Base-by-base conservation (phyloP, 2,888 invertebrate species). In the Epiblema foenella region DNA sequence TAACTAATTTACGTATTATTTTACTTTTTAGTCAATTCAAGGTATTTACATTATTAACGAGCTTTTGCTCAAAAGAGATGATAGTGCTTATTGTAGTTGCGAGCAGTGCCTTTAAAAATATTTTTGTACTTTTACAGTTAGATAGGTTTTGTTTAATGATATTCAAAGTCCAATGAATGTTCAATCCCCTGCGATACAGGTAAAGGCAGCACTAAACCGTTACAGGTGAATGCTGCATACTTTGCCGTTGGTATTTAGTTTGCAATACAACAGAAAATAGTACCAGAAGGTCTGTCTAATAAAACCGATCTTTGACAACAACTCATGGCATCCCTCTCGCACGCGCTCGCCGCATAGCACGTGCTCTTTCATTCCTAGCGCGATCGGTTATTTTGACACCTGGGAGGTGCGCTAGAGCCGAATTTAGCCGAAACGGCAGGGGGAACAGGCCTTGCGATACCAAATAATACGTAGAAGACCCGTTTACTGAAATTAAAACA, bases 21-120 rank as follows among this genome's bases (percentile, higher is more conserved):
- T 12, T 18, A 24, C 24, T 10, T 60, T 24, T 60, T 46, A 2
- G 42, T 42, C 18, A 24, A 42, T 60, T 10, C 24, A 17, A 46
- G 24, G n/a, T 29, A 24, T 60, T 59, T 24, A 46, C 46, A 60
- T 11, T 60, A n/a, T n/a, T 29, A 20, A 60, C 24, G 20, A 10
- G 42, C 59, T 15, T 59, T 59, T 59, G 20, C 42, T 42, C 42
- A 46, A 60, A n/a, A 20, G 0, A 10, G 18, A 39, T 42, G n/a
- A 60, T 24, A 42, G n/a, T n/a, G 46, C 29, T 29, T 60, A 15
- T 8, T 46, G 24, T 37, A 17, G 20, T 24, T 1, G n/a, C 2
- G 51, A 51, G 46, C 24, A 24, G 46, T 60, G 60, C 60, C 24
- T 60, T 60, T 60, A 15, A 12, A 42, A 24, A 59, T 59, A 24